These are phyloP conservation scores for Nymphalis urticae DNA, from an alignment of 2,888 invertebrate species.

Conservation along the genomic window DNA sequence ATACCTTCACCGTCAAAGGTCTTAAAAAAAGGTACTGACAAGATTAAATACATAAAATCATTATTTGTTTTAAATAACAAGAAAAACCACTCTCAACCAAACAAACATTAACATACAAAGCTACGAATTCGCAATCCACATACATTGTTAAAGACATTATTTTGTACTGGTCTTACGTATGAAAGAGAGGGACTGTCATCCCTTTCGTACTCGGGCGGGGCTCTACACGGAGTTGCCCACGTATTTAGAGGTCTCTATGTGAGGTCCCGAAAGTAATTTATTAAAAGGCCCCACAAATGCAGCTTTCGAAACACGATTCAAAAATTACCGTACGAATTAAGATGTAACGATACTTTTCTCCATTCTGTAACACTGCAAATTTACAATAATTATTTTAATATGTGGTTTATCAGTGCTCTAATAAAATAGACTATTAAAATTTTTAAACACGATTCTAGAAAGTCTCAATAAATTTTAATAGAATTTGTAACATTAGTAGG, in stretches of 20 bases:
- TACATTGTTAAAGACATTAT: constrained; percentile 29
- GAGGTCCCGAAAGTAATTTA: constrained; percentile 76
- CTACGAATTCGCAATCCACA: constrained; percentile 10
- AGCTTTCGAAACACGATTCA: constrained; percentile 62
- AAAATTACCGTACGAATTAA: constrained; percentile 55
- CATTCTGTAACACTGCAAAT: constrained; percentile 41
- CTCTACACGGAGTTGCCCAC: constrained; percentile 60
- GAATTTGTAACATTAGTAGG: constrained; percentile 52
- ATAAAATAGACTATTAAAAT: constrained; percentile 23
- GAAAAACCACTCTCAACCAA: constrained; percentile 27
- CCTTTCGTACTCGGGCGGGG: constrained; percentile 69
- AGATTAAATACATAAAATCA: constrained; percentile 8
- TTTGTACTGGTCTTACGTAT: constrained; percentile 7
- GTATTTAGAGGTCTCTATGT: constrained; percentile 71
- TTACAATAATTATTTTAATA: constrained; percentile 56
- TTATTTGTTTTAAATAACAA: constrained; percentile 28
- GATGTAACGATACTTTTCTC: constrained; percentile 40
- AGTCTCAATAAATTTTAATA: constrained; percentile 28
- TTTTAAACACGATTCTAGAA: constrained; percentile 31
- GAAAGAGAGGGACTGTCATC: constrained; percentile 30
- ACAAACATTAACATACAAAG: constrained; percentile 28
- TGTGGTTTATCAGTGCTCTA: constrained; percentile 19
- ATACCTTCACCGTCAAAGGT: neutral
- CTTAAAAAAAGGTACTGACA: neutral
- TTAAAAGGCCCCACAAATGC: constrained; percentile 72